Evolutionary conservation across 2,113 vertebrate species (phyloP).

Genomic region (Alosa alosa): DNA sequence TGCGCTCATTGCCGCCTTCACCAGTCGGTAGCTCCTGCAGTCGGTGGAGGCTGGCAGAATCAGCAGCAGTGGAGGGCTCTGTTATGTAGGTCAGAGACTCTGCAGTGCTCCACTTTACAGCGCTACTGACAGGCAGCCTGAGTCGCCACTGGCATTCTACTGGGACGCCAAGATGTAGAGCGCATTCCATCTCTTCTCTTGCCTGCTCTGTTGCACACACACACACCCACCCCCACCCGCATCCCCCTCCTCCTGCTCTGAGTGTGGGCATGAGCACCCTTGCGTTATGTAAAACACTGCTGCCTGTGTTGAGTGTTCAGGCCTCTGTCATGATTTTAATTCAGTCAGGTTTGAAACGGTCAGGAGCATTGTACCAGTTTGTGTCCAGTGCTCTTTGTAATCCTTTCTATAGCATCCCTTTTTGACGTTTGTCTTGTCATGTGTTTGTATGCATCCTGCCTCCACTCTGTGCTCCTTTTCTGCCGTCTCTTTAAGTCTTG

Average conservation of each 20-base stretch:
- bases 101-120: conserved; percentile 72
- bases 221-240: conserved; percentile 25
- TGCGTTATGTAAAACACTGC: not conserved
- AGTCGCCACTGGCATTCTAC: conserved; percentile 67
- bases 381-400: not conserved
- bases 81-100: conserved; percentile 76
- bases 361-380: not conserved
- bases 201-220: not conserved
- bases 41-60: conserved; percentile 53
- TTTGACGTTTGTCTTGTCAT: not conserved
- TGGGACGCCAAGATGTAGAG: conserved; percentile 69
- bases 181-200: conserved; percentile 44
- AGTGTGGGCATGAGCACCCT: not conserved
- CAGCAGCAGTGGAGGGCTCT: conserved; percentile 68
- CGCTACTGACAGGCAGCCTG: conserved; percentile 70
- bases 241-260: conserved; percentile 34
- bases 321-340: not conserved
- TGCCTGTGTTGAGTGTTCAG: not conserved
- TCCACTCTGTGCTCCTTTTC: not conserved
- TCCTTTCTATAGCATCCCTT: not conserved
- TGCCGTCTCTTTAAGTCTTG: conserved; percentile 26
- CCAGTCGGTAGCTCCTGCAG: conserved; percentile 53
- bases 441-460: not conserved
- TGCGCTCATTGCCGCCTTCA: conserved; percentile 39
- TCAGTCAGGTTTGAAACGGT: not conserved